Evolutionary conservation across 2,888 invertebrate species (phyloP).

Genomic region (Muschampia staudingeri): DNA sequence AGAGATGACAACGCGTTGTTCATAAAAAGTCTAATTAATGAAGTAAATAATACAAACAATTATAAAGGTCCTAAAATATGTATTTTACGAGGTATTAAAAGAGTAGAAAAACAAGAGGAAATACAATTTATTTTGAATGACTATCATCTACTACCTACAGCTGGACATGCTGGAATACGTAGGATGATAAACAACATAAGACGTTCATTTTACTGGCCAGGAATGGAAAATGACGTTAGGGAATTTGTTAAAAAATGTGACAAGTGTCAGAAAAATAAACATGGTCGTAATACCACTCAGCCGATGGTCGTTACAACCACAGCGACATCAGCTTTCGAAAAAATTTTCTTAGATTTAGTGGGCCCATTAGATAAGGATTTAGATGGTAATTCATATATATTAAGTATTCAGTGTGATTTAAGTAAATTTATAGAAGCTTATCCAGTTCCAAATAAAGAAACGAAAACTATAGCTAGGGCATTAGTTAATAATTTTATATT

Average conservation of each 20-base stretch:
- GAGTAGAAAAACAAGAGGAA: slow-evolving; percentile 52
- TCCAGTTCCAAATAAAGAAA: background rate
- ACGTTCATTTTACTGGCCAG: background rate
- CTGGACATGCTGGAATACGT: slow-evolving; percentile 63
- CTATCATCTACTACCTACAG: slow-evolving; percentile 63
- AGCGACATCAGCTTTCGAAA: no score
- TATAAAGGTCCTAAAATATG: no score
- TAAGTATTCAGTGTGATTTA: no score
- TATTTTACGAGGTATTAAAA: slow-evolving; percentile 47
- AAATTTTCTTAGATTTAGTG: no score
- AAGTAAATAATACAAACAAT: slow-evolving; percentile 15
- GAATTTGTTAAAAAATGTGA: no score
- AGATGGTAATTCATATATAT: no score
- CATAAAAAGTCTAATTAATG: background rate
- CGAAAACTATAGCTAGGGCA: background rate
- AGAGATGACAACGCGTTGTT: slow-evolving; percentile 11
- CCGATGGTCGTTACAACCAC: no score
- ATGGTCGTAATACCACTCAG: no score
- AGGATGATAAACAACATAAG: slow-evolving; percentile 55
- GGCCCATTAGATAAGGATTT: no score
- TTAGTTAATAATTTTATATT: background rate
- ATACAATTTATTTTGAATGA: slow-evolving; percentile 53
- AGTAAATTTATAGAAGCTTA: background rate
- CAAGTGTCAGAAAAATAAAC: no score
- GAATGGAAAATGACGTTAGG: no score